Evolutionary conservation across 2,888 invertebrate species (phyloP), one percentile per base, ranked within the genome.

Genomic region (Synergus itoensis): DNA sequence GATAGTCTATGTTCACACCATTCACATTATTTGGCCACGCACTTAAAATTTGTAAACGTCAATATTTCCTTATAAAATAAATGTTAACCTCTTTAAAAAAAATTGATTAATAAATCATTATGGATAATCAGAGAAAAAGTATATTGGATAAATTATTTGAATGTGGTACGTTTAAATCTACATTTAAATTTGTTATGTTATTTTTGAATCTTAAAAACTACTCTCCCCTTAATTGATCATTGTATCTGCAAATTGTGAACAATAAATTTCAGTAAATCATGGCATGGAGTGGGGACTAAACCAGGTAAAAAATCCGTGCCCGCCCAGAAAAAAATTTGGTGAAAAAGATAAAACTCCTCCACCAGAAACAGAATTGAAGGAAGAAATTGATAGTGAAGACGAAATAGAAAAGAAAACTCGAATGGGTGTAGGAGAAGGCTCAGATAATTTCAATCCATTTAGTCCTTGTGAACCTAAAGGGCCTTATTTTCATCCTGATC

Each of bases 251-350:
- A 43, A 43, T 18, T n/a, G 0, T 65, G 18, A 16, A 64, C 16
- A 36, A 41, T 65, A 16, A 43, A 73, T 73, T 73, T 18, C 40
- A 73, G 73, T 53, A 16, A 73, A 57, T 36, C 36, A 53, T 11
- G n/a, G 73, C n/a, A 53, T 73, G n/a, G 73, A 73, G 11, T 73
- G 73, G 73, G 73, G 73, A 53, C n/a, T 73, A 48, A 73, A 48
- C 4, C 36, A 53, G 4, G n/a, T 53, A n/a, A 53, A 40, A 73
- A 36, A 40, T 73, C 73, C 73, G 0, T 73, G 73, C 7, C 53
- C 45, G 1, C 73, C 73, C 11, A 73, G 36, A 36, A 73, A 73
- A 40, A 73, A 53, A 53, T 73, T 36, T 53, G 36, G 1, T 11
- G n/a, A 28, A n/a, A 53, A 28, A 40, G 7, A 36, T 53, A 28